phyloP scores from a whole-genome alignment of 2,888 invertebrate species.

The Phaedon cochleariae region DNA sequence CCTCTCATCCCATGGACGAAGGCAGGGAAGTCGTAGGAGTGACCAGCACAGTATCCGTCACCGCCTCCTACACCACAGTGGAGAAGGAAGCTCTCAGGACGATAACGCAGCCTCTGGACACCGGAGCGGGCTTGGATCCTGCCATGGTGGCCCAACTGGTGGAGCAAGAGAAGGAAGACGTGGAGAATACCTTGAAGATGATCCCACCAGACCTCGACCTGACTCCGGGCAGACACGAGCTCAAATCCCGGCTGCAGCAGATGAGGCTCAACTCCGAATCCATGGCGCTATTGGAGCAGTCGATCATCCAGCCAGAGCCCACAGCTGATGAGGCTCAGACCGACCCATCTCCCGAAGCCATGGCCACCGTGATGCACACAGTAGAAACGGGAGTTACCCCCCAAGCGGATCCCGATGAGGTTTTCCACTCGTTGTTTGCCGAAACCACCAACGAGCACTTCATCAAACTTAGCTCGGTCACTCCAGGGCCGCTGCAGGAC shows the following conservation, averaged over 20 bases:
- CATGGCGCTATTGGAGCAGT: constrained; percentile 51
- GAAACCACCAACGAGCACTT: constrained; percentile 41
- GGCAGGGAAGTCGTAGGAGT: constrained; percentile 37
- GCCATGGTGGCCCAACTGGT: constrained; percentile 52
- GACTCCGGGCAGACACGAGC: constrained; percentile 47
- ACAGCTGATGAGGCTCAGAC: constrained; percentile 52
- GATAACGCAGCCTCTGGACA: constrained; percentile 18
- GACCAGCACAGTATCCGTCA: constrained; percentile 40
- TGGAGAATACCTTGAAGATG: constrained; percentile 53
- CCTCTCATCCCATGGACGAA: constrained; percentile 15
- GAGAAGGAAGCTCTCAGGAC: constrained; percentile 22
- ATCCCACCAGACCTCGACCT: constrained; percentile 53
- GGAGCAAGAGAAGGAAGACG: constrained; percentile 55
- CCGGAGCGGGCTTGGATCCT: constrained; percentile 41
- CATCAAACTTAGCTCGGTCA: constrained; percentile 52
- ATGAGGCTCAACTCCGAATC: constrained; percentile 51
- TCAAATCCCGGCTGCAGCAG: constrained; percentile 52
- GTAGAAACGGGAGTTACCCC: constrained; percentile 56
- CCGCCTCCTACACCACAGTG: constrained; percentile 30
- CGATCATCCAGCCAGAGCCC: constrained; percentile 49
- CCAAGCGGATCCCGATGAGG: constrained; percentile 50
- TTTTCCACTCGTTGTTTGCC: constrained; percentile 55
- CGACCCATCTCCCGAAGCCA: constrained; percentile 56
- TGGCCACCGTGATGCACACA: constrained; percentile 57
- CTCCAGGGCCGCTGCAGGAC: constrained; percentile 56